Evolutionary conservation across 1,140 invertebrate genomes (phyloP).

Genomic region (Drosophila pruinosa): DNA sequence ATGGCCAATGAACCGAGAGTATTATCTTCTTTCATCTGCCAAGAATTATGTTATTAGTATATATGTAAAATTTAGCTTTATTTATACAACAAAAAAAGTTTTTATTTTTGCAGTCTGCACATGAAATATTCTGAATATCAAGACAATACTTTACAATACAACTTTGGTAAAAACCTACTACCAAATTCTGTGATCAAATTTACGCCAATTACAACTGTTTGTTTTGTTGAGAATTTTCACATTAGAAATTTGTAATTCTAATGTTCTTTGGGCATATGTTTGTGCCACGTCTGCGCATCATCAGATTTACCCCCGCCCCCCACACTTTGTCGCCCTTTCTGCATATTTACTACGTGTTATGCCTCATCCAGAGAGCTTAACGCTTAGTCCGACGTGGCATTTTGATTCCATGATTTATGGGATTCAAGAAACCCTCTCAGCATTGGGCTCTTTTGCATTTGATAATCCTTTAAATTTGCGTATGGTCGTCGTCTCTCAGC

Average conservation of each 20-base stretch:
- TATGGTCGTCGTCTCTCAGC: conserved; percentile 45
- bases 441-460: conserved; percentile 60
- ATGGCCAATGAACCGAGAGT: not conserved
- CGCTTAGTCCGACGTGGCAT: conserved; percentile 61
- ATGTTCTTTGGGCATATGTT: conserved; percentile 23
- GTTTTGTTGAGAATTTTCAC: not conserved
- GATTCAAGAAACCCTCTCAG: conserved; percentile 32
- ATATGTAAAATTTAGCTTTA: no score
- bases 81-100: no score
- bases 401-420: conserved; percentile 76
- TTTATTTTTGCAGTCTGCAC: no score
- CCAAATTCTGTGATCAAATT: not conserved
- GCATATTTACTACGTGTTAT: conserved; percentile 64
- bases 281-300: conserved; percentile 6
- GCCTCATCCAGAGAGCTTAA: conserved; percentile 45
- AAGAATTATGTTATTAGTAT: no score
- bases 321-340: conserved; percentile 5
- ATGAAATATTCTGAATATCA: no score
- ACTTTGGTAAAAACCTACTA: not conserved
- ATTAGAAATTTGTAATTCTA: not conserved
- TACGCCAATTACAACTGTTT: not conserved
- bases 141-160: no score
- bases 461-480: conserved; percentile 71
- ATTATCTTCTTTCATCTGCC: no score
- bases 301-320: not conserved